Evolutionary conservation across 2,113 vertebrate species (phyloP).

Genomic region (Brachionichthys hirsutus): DNA sequence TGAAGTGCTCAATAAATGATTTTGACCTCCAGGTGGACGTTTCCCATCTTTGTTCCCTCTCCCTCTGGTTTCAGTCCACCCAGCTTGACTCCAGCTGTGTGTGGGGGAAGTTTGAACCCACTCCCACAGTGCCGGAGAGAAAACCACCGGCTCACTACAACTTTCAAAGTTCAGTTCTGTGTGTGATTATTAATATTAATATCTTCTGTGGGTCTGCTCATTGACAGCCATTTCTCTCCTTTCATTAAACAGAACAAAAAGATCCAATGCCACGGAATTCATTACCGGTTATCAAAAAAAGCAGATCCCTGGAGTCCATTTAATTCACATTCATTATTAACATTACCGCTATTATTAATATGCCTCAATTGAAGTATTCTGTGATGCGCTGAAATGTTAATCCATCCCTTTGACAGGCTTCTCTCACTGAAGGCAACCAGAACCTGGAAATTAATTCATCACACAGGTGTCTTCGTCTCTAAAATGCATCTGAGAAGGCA

Average conservation of each 20-base stretch:
- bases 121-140: slow-evolving; percentile 26
- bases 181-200: slow-evolving; percentile 71
- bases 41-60: slow-evolving; percentile 29
- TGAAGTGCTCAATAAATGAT: slow-evolving; percentile 49
- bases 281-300: slow-evolving; percentile 75
- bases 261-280: slow-evolving; percentile 53
- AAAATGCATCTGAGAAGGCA: not conserved
- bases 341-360: slow-evolving; percentile 72
- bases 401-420: slow-evolving; percentile 30
- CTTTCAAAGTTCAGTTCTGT: slow-evolving; percentile 65
- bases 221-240: slow-evolving; percentile 49
- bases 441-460: slow-evolving; percentile 16
- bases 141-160: slow-evolving; percentile 74
- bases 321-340: slow-evolving; percentile 73
- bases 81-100: slow-evolving; percentile 1
- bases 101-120: slow-evolving; percentile 40
- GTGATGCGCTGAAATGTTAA: slow-evolving; percentile 53
- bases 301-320: slow-evolving; percentile 63
- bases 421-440: slow-evolving; percentile 11
- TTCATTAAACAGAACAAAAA: slow-evolving; percentile 75
- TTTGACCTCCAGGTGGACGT: slow-evolving; percentile 48
- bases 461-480: not conserved
- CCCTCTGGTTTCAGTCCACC: slow-evolving; percentile 17
- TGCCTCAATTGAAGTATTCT: slow-evolving; percentile 39
- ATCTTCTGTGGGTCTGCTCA: slow-evolving; percentile 50